A percentile compares a stretch with the other conserved stretches of the same genome.
Evolutionary conservation across 1,140 invertebrate species (phyloP).

Genomic region (Ceratina calcarata): DNA sequence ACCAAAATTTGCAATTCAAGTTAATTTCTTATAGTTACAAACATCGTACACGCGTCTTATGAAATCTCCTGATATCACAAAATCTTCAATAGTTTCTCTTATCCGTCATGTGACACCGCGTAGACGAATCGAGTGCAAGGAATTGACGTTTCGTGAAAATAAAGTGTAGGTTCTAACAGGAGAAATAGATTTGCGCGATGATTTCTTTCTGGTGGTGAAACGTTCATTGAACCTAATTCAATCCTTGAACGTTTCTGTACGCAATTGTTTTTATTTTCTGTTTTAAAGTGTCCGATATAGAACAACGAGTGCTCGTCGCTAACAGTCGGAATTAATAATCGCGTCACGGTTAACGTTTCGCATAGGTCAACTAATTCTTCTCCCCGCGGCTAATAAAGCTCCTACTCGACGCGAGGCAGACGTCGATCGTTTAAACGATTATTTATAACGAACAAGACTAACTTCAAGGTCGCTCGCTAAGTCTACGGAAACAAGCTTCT

Average conservation of each 20-base stretch:
- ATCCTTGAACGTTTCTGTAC: not conserved
- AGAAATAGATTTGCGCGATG: slow-evolving; percentile 52
- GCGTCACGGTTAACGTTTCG: not conserved
- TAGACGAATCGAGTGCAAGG: not conserved
- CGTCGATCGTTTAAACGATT: not conserved
- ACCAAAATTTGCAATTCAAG: not conserved
- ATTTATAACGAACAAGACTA: slow-evolving; percentile 18
- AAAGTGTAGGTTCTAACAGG: not conserved
- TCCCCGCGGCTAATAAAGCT: slow-evolving; percentile 25
- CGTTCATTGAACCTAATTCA: not conserved
- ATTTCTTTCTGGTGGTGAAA: not conserved
- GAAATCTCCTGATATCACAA: not conserved
- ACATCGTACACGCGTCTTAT: not conserved
- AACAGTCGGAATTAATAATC: not conserved
- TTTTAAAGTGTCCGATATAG: too few relatives aligned
- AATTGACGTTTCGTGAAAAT: slow-evolving; percentile 19
- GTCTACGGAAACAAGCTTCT: slow-evolving; percentile 21
- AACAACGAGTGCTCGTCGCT: slow-evolving; percentile 6
- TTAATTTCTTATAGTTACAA: not conserved
- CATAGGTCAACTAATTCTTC: not conserved
- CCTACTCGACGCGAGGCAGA: not conserved
- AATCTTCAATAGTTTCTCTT: not conserved
- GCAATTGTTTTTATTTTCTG: not conserved
- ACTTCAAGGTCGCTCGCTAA: slow-evolving; percentile 10
- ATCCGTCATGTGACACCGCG: too few relatives aligned